Evolutionary conservation across 1,140 invertebrate genomes (phyloP), one percentile per base, ranked within the genome.

Genomic region (Anagrus nilaparvatae): DNA sequence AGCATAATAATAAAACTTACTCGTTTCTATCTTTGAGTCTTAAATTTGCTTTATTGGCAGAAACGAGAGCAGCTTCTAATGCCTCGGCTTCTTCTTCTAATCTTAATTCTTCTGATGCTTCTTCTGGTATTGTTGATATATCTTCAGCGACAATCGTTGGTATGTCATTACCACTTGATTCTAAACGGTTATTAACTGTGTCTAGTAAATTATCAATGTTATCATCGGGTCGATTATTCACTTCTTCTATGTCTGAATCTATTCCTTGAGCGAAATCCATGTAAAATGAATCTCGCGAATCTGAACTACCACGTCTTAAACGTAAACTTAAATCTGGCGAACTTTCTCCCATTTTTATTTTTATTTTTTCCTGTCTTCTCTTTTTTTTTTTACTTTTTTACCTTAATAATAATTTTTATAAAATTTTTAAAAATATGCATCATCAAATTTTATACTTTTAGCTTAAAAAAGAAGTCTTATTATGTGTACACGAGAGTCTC

Each of bases 201-300:
- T 59, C 61, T 31, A 61, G 49, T 50, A 66, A 54, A 9, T 54
- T 49, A 37, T 64, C 60, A 14, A 58, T 56, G 42, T 60, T 61
- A 34, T 67, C 59, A 7, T 57, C 56, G n/a, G 63, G 61, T 13
- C 63, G 55, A n/a, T n/a, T n/a, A 33, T 79, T 78, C 52, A 86
- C 82, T 63, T 87, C 83, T 58, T 88, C 85, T 53, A 88, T 88
- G 56, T 88, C 85, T 16, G 84, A 87, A 61, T 88, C 84, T 54
- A 88, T 87, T 18, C 85, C 85, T 69, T 74, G 71, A 50, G 84
- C 84, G 55, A 88, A 86, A 63, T 87, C 84, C 84, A 87, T 86
- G 58, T 87, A 88, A 60, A 86, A 87, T 21, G 82, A 87, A 60
- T 88, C 85, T 38, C 84, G 72, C 7, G 85, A 88, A 67, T 87